These are phyloP conservation scores for pig (Sus scrofa) DNA, from an alignment of 2,113 vertebrate species.

Conservation along the genomic window T2T-Sscrofa CM000824.6:109634501-109635000, in stretches of 20 bases:
- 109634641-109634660: not conserved
- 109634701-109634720: not conserved
- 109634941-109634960: not conserved
- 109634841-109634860: not conserved
- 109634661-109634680: not conserved
- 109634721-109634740: not conserved
- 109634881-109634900: not conserved
- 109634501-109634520: not conserved
- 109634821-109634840: not conserved
- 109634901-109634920: not conserved
- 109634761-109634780: not conserved
- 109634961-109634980: not conserved
- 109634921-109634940: not conserved
- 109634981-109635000: not conserved
- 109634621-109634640: not conserved
- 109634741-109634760: not conserved
- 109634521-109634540: not conserved
- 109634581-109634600: not conserved
- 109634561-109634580: not conserved
- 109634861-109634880: not conserved
- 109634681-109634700: not conserved
- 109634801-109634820: not conserved
- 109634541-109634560: not conserved
- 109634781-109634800: not conserved
- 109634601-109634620: not conserved